A percentile compares a stretch with the other conserved stretches of the same genome.
phyloP scores from a whole-genome alignment of 2,113 vertebrate genomes.

The Recurvirostra avosetta region DNA sequence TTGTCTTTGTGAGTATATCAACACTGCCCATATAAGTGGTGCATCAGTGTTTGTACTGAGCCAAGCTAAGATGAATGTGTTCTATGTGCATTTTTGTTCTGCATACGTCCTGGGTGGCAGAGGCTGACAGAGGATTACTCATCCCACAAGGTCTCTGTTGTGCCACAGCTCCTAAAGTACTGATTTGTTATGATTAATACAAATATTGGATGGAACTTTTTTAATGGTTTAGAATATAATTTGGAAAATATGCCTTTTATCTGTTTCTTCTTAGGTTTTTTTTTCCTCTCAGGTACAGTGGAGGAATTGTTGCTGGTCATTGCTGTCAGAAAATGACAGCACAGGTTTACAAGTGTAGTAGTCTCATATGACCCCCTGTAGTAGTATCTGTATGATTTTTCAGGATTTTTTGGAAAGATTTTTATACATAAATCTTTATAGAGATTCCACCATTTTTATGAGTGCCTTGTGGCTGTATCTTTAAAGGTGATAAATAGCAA shows the following conservation, averaged over 20 bases:
- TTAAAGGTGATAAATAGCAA: not conserved
- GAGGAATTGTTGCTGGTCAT: not conserved
- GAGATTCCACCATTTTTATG: not conserved
- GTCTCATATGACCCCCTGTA: not conserved
- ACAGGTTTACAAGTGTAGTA: not conserved
- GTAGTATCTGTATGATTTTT: not conserved
- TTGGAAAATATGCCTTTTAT: not conserved
- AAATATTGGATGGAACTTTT: not conserved
- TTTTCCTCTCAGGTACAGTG: not conserved
- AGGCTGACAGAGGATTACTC: not conserved
- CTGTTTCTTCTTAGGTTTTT: not conserved
- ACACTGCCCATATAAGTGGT: accelerated
- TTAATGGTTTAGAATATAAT: not conserved
- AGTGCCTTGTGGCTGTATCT: not conserved
- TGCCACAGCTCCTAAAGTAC: not conserved
- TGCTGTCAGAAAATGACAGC: not conserved
- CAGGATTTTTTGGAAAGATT: not conserved
- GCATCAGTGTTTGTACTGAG: not conserved
- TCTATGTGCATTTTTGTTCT: not conserved
- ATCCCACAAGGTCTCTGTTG: not conserved
- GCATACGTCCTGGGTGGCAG: not conserved
- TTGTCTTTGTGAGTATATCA: not conserved
- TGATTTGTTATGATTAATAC: not conserved
- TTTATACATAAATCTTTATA: not conserved
- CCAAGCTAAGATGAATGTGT: not conserved